phyloP scores from a whole-genome alignment of 30 jellyfish, hydroid and myxozoan species.

The Rhopilema esculentum region DNA sequence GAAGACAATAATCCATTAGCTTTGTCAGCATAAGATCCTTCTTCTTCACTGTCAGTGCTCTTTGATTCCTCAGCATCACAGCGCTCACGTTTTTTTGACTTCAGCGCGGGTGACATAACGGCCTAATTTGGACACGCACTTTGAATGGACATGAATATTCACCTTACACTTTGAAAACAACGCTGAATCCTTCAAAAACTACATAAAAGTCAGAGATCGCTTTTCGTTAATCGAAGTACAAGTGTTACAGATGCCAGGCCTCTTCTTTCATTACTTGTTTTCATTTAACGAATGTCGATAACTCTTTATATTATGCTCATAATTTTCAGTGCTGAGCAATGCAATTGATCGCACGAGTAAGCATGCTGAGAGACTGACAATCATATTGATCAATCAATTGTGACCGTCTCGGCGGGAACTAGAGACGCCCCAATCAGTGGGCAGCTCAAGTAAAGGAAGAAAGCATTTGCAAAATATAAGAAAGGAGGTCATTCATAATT shows the following conservation, averaged over 20 bases:
- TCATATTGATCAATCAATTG: constrained; percentile 60
- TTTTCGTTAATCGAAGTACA: background rate
- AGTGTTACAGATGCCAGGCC: background rate
- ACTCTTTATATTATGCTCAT: constrained; percentile 34
- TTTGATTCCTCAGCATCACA: constrained; percentile 63
- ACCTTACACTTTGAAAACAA: background rate
- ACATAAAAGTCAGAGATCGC: background rate
- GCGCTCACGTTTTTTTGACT: constrained; percentile 77
- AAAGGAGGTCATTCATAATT: background rate
- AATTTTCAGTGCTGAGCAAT: constrained; percentile 32
- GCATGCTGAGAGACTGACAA: constrained; percentile 64
- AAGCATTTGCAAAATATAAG: background rate
- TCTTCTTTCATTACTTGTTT: background rate
- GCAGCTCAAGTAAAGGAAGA: background rate
- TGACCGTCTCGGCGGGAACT: constrained; percentile 33
- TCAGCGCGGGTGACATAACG: constrained; percentile 84
- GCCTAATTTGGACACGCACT: constrained; percentile 47
- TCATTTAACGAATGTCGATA: constrained; percentile 2
- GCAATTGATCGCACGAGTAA: constrained; percentile 63
- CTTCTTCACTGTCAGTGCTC: constrained; percentile 30
- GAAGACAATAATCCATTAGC: constrained; percentile 78
- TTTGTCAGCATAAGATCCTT: constrained; percentile 41
- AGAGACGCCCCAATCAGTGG: constrained; percentile 4
- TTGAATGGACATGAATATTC: constrained; percentile 41
- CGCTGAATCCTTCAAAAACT: background rate